Percentiles rank a stretch among this genome's conserved stretches.
phyloP scores from a whole-genome alignment of 2,888 invertebrate genomes.

The Chrysomela aeneicollis region DNA sequence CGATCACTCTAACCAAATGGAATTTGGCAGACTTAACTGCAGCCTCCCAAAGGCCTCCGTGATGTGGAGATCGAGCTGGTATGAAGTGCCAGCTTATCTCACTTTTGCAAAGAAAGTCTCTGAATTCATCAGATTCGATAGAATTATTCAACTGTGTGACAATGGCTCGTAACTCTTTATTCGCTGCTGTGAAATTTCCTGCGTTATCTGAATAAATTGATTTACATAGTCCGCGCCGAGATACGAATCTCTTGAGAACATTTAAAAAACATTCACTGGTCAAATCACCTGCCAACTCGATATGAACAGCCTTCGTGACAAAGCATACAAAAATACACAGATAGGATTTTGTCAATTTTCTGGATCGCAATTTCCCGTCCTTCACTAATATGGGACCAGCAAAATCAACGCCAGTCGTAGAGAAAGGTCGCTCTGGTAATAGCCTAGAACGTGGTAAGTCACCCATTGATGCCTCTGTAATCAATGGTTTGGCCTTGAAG shows the following conservation, averaged over 20 bases:
- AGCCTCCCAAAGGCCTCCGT: constrained; percentile 5
- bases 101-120: too few relatives aligned
- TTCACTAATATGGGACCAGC: neutral
- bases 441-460: neutral
- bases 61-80: neutral
- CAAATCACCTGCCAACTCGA: neutral
- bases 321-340: neutral
- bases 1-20: too few relatives aligned
- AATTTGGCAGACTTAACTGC: neutral
- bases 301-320: neutral
- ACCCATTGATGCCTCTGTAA: too few relatives aligned
- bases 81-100: neutral
- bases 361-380: neutral
- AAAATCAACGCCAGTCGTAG: neutral
- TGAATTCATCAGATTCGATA: too few relatives aligned
- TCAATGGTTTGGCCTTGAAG: neutral
- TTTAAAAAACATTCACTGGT: neutral
- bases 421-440: neutral
- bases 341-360: neutral
- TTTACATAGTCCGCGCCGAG: neutral
- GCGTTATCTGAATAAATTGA: neutral
- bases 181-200: neutral
- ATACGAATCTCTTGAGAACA: neutral
- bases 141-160: neutral
- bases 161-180: neutral